These are phyloP conservation scores for Nematostella vectensis DNA, from an alignment of 92 coral and sea anemone species.

Conservation along the genomic window DNA sequence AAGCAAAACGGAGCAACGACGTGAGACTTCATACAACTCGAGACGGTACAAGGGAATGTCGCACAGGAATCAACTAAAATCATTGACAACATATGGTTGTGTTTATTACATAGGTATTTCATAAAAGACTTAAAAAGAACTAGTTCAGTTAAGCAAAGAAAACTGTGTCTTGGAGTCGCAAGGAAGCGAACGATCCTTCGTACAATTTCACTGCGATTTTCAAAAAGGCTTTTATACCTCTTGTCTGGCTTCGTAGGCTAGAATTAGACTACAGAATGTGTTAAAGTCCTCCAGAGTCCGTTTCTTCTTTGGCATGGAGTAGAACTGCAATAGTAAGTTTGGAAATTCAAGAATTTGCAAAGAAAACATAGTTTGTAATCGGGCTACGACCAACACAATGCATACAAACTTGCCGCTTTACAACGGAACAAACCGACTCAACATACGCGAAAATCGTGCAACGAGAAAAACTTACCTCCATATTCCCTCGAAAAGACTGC, in stretches of 20 bases:
- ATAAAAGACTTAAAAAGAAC: no score
- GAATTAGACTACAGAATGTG: slow-evolving; percentile 94
- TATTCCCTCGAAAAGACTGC: slow-evolving; percentile 41
- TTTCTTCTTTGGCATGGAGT: slow-evolving; percentile 82
- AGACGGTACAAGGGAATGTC: no score
- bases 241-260: slow-evolving; percentile 97
- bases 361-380: background rate
- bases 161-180: no score
- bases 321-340: slow-evolving; percentile 40
- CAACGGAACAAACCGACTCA: slow-evolving; percentile 34
- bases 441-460: slow-evolving; percentile 16
- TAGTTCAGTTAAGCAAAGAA: no score
- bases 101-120: no score
- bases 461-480: slow-evolving; percentile 38
- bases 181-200: no score
- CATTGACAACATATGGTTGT: no score
- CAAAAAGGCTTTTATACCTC: slow-evolving; percentile 62
- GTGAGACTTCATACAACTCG: slow-evolving; percentile 5
- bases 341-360: background rate
- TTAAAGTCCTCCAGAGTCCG: slow-evolving; percentile 93
- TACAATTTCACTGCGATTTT: no score
- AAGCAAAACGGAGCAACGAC: slow-evolving; percentile 16
- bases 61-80: no score
- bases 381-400: slow-evolving; percentile 19
- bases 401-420: slow-evolving; percentile 23